These are phyloP conservation scores for Aldrovandia affinis DNA, from an alignment of 2,797 vertebrate genomes.

Conservation along the genomic window DNA sequence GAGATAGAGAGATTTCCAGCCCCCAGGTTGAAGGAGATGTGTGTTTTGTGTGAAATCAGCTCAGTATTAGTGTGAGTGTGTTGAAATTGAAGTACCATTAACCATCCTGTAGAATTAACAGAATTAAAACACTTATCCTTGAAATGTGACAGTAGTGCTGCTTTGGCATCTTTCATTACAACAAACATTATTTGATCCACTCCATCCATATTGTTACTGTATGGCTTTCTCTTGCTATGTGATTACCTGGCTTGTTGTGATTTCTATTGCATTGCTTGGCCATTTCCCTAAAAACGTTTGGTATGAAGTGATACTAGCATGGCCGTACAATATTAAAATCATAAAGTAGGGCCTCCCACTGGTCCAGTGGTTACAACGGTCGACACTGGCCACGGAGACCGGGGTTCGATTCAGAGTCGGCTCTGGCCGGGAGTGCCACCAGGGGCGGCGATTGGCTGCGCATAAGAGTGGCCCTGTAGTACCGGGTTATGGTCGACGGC, in stretches of 20 bases:
- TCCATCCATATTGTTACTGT: neutral
- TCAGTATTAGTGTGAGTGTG: neutral
- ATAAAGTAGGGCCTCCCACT: neutral
- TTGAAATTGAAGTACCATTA: neutral
- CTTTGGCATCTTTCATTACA: constrained; percentile 13
- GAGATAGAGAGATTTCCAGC: neutral
- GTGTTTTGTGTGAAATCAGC: neutral
- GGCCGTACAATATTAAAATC: neutral
- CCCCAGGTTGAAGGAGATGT: constrained; percentile 16
- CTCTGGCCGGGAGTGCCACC: too few relatives aligned
- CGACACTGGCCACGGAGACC: too few relatives aligned
- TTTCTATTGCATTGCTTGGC: too few relatives aligned
- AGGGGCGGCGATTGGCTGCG: too few relatives aligned
- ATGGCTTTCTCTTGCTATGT: too few relatives aligned
- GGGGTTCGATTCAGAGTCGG: too few relatives aligned
- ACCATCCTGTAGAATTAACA: neutral
- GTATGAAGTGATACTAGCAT: neutral
- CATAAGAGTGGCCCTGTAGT: too few relatives aligned
- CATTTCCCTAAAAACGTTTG: neutral
- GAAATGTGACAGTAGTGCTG: constrained; percentile 11
- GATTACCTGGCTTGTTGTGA: too few relatives aligned
- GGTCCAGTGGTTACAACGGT: too few relatives aligned
- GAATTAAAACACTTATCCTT: neutral
- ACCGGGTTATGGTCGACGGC: too few relatives aligned
- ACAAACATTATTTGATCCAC: constrained; percentile 4